Conservation (phyloP, 2,113 vertebrate genomes). For the Notothenia coriiceps region DNA sequence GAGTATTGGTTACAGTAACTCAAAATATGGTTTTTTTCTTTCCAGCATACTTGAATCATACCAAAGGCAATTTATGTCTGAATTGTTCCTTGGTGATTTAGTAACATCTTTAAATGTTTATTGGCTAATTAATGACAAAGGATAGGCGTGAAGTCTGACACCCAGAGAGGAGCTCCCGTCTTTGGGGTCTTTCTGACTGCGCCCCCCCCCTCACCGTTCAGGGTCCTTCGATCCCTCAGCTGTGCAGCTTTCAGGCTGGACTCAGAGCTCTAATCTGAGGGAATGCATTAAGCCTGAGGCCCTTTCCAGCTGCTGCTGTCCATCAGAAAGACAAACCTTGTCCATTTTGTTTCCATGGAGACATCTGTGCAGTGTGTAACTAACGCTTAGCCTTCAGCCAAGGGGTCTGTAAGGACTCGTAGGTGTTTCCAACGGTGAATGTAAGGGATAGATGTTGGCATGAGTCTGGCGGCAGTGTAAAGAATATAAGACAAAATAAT, state of each 20-base stretch:
- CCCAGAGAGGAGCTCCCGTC: slow-evolving; percentile 13
- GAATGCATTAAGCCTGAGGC: slow-evolving; percentile 75
- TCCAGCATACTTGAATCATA: slow-evolving; percentile 19
- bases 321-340: slow-evolving; percentile 54
- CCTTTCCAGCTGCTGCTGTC: slow-evolving; percentile 69
- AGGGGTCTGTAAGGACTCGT: not conserved
- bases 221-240: slow-evolving; percentile 49
- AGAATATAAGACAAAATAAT: slow-evolving; percentile 18
- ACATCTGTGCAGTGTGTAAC: slow-evolving; percentile 44
- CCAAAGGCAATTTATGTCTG: slow-evolving; percentile 2
- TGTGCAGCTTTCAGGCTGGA: slow-evolving; percentile 55
- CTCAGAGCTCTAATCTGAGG: slow-evolving; percentile 64
- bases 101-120: slow-evolving; percentile 21
- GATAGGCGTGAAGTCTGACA: slow-evolving; percentile 18
- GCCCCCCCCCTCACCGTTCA: not conserved
- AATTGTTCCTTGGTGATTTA: slow-evolving; percentile 27
- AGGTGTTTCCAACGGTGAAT: slow-evolving; percentile 29
- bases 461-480: slow-evolving; percentile 15
- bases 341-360: slow-evolving; percentile 52
- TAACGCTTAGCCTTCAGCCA: slow-evolving; percentile 29
- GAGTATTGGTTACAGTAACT: slow-evolving; percentile 19
- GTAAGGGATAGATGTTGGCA: slow-evolving; percentile 4
- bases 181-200: slow-evolving; percentile 11
- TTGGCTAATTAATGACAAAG: slow-evolving; percentile 36
- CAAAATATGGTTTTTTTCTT: slow-evolving; percentile 23